Conservation (phyloP, 2,797 vertebrate genomes). For the Erpetoichthys calabaricus region DNA sequence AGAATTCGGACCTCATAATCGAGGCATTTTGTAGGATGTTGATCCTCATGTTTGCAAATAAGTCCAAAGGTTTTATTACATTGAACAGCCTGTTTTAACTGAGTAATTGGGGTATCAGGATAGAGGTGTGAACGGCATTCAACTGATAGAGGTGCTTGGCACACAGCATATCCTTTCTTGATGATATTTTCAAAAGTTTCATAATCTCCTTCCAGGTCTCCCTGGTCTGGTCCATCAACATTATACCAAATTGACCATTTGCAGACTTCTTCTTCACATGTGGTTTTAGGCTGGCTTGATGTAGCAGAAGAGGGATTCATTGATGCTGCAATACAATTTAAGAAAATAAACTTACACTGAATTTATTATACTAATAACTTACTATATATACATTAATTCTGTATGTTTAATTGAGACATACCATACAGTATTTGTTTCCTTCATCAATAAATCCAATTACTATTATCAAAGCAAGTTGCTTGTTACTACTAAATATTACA, state of each 20-base stretch:
- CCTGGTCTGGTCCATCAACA: slow-evolving; percentile 24
- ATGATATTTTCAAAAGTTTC: slow-evolving; percentile 47
- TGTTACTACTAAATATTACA: no score
- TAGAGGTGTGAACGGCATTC: slow-evolving; percentile 45
- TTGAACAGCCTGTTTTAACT: slow-evolving; percentile 35
- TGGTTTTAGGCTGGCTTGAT: neutral
- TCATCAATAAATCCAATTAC: no score
- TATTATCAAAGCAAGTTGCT: no score
- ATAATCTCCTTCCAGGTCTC: slow-evolving; percentile 40
- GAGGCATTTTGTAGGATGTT: slow-evolving; percentile 28
- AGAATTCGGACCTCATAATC: slow-evolving; percentile 56
- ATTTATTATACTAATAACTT: no score
- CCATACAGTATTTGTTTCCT: no score
- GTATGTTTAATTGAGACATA: no score
- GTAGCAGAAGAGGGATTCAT: no score
- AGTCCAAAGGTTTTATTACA: slow-evolving; percentile 47
- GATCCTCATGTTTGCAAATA: slow-evolving; percentile 39
- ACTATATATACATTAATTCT: no score
- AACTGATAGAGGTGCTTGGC: slow-evolving; percentile 33
- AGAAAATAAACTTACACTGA: no score
- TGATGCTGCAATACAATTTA: no score
- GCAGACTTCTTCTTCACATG: slow-evolving; percentile 43
- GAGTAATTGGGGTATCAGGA: slow-evolving; percentile 20
- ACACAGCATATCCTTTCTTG: slow-evolving; percentile 32
- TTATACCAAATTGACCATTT: slow-evolving; percentile 56